Conservation (phyloP, 2,113 vertebrate species). For the Ursus arctos region DNA sequence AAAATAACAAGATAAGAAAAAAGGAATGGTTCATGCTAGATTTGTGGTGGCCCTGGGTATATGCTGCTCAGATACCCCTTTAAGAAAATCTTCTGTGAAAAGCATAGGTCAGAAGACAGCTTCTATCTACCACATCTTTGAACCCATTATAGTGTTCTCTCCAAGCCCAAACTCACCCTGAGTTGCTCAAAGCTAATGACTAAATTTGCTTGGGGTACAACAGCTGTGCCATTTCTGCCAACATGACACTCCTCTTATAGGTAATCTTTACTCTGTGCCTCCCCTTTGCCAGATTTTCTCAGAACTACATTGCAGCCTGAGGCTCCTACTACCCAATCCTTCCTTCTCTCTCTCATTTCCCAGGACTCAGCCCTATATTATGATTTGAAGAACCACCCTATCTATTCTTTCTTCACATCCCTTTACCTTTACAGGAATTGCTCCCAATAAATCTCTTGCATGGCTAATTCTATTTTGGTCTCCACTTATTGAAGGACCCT, state of each 20-base stretch:
- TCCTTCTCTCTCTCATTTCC: not conserved
- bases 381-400: not conserved
- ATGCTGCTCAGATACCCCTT: not conserved
- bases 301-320: not conserved
- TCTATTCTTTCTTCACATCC: not conserved
- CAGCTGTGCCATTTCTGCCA: not conserved
- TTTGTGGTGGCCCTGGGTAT: not conserved
- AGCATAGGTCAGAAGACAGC: not conserved
- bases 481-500: not conserved
- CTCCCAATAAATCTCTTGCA: not conserved
- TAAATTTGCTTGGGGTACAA: not conserved
- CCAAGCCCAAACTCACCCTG: not conserved
- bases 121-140: not conserved
- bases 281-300: not conserved
- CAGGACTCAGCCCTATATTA: not conserved
- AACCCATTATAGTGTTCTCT: not conserved
- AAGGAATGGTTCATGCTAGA: not conserved
- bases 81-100: not conserved
- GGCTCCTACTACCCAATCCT: not conserved
- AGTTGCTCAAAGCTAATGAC: not conserved
- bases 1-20: conserved; percentile 6
- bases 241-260: not conserved
- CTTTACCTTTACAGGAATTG: not conserved
- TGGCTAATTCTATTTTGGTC: not conserved
- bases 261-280: not conserved